Evolutionary conservation across 2,888 invertebrate genomes (phyloP).

Genomic region (Habroteleia sp.): DNA sequence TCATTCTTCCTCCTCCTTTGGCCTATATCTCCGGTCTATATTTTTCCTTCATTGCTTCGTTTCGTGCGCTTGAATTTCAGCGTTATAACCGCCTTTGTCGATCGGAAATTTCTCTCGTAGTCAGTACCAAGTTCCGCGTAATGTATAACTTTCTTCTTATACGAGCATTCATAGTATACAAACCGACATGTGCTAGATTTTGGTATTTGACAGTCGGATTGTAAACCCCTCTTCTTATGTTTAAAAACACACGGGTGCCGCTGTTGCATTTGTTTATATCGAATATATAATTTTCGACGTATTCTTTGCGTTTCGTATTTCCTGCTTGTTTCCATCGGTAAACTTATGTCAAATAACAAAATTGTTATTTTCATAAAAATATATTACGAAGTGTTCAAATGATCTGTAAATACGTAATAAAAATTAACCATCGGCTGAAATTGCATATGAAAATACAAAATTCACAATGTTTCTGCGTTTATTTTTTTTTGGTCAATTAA

Average conservation of each 20-base stretch:
- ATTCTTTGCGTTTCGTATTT: slow-evolving; percentile 13
- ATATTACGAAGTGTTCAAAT: no score
- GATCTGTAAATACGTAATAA: no score
- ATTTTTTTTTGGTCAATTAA: no score
- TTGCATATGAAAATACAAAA: no score
- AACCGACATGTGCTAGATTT: slow-evolving; percentile 49
- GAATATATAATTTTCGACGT: slow-evolving; percentile 24
- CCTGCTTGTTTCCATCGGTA: no score
- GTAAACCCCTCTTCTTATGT: slow-evolving; percentile 41
- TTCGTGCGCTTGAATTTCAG: slow-evolving; percentile 55
- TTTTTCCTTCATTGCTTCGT: slow-evolving; percentile 40
- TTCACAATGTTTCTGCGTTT: no score
- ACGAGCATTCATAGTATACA: slow-evolving; percentile 36
- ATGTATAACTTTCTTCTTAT: slow-evolving; percentile 51
- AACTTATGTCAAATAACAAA: no score
- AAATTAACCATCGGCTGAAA: no score
- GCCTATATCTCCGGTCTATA: slow-evolving; percentile 4
- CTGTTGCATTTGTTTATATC: slow-evolving; percentile 36
- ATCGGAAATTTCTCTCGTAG: slow-evolving; percentile 59
- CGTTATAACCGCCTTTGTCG: slow-evolving; percentile 48
- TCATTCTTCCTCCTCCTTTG: slow-evolving; percentile 49
- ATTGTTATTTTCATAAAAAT: no score
- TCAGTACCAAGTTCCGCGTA: slow-evolving; percentile 40
- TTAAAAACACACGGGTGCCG: slow-evolving; percentile 28
- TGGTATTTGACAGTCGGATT: slow-evolving; percentile 56